These are phyloP conservation scores for Azemiops feae DNA, from an alignment of 2,113 vertebrate species.

Conservation along the genomic window DNA sequence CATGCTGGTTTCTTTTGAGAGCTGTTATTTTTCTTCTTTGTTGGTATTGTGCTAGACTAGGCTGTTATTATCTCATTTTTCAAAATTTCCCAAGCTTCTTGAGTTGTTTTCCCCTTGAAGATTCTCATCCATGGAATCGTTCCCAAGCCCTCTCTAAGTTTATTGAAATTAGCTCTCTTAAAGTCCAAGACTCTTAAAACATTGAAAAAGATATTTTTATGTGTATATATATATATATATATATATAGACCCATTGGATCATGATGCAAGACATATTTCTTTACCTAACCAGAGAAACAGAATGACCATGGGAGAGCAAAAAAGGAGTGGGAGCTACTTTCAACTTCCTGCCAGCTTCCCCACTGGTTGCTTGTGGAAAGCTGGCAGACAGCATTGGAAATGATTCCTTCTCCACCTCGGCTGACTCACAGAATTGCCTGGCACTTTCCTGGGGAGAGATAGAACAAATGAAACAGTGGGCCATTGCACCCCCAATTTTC, in stretches of 20 bases:
- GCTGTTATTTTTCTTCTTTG: too few relatives aligned
- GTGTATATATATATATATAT: too few relatives aligned
- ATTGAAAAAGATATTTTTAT: too few relatives aligned
- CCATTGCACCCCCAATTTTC: not conserved
- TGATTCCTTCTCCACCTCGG: not conserved
- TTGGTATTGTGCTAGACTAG: too few relatives aligned
- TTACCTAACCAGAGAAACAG: not conserved
- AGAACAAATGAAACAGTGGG: not conserved
- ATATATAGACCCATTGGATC: not conserved
- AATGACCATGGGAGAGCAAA: not conserved
- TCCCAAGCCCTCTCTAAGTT: too few relatives aligned
- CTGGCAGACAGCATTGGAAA: not conserved
- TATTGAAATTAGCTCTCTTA: too few relatives aligned
- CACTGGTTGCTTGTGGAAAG: not conserved
- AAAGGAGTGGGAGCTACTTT: not conserved
- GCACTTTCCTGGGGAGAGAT: not conserved
- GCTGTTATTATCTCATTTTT: too few relatives aligned
- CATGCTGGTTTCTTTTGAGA: too few relatives aligned
- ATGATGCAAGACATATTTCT: not conserved
- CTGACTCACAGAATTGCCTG: not conserved
- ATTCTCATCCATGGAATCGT: too few relatives aligned
- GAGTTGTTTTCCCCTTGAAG: too few relatives aligned
- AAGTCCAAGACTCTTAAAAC: too few relatives aligned
- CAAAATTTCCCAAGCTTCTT: too few relatives aligned
- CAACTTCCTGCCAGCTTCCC: not conserved